Evolutionary conservation across 2,113 vertebrate genomes (phyloP).

Genomic region (Pyrgilauda ruficollis): DNA sequence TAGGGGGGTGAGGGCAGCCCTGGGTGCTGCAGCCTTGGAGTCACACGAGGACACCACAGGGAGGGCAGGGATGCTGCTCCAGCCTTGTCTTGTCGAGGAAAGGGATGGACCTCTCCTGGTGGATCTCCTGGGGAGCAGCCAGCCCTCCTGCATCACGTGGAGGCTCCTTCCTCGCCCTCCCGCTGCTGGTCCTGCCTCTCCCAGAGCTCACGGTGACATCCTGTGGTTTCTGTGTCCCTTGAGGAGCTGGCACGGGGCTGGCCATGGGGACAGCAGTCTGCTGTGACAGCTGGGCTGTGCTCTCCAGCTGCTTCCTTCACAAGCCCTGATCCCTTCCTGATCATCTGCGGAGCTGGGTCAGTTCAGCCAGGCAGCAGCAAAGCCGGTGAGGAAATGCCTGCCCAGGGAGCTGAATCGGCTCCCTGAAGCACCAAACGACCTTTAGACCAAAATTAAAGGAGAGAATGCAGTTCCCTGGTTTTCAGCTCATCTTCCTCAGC

Average conservation of each 20-base stretch:
- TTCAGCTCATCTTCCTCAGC: background rate
- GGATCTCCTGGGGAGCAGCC: background rate
- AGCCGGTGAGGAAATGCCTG: background rate
- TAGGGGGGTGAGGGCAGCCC: background rate
- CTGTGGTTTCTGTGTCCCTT: background rate
- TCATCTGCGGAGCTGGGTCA: background rate
- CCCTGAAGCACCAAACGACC: background rate
- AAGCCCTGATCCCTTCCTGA: background rate
- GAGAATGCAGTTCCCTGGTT: background rate
- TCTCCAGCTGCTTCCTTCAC: background rate
- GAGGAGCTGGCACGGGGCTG: background rate
- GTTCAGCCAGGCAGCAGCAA: background rate
- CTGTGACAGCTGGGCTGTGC: background rate
- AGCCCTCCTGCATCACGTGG: background rate
- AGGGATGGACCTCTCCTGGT: background rate
- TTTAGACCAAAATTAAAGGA: background rate
- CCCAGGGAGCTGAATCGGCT: background rate
- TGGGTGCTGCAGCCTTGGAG: background rate
- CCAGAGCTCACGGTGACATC: background rate
- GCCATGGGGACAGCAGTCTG: background rate
- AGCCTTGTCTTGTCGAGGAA: background rate
- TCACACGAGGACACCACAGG: rapidly evolving
- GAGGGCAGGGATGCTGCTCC: background rate
- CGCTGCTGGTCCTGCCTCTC: background rate
- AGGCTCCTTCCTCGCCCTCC: background rate